Conservation (phyloP, 2,113 vertebrate species). For the Suricata suricatta region DNA sequence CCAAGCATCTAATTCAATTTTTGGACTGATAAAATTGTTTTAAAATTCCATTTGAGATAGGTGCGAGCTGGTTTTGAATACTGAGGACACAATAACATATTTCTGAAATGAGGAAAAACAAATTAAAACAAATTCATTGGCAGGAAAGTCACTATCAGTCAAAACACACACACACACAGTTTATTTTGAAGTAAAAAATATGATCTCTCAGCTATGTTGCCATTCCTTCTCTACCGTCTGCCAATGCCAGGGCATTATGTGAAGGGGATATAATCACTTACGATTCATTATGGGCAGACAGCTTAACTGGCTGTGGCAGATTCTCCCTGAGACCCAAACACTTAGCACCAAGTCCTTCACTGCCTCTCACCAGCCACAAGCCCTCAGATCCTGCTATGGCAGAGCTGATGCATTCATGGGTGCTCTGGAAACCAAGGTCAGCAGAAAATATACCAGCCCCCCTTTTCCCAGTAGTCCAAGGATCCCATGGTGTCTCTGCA, state of each 20-base stretch:
- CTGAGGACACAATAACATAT: neutral
- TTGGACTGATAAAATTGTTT: neutral
- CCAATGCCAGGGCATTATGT: neutral
- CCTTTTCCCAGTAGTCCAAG: neutral
- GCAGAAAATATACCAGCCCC: neutral
- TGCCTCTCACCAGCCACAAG: neutral
- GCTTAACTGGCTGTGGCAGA: neutral
- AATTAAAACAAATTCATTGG: slow-evolving; percentile 11
- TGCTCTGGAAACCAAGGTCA: neutral
- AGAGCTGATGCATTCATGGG: neutral
- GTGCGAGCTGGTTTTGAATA: slow-evolving; percentile 16
- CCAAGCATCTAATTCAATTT: neutral
- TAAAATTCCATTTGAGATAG: neutral
- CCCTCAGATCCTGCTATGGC: neutral
- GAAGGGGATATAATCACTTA: neutral
- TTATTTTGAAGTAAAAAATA: neutral
- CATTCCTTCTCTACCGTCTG: neutral
- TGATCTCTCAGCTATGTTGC: neutral
- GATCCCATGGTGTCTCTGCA: neutral
- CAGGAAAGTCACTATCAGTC: neutral
- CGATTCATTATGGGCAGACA: neutral
- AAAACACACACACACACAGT: neutral
- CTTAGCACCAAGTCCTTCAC: neutral
- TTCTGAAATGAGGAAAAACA: slow-evolving; percentile 43
- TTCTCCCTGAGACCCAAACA: neutral